Evolutionary conservation across 2,797 vertebrate genomes (phyloP).

Genomic region (Ctenochaetus hawaiiensis): DNA sequence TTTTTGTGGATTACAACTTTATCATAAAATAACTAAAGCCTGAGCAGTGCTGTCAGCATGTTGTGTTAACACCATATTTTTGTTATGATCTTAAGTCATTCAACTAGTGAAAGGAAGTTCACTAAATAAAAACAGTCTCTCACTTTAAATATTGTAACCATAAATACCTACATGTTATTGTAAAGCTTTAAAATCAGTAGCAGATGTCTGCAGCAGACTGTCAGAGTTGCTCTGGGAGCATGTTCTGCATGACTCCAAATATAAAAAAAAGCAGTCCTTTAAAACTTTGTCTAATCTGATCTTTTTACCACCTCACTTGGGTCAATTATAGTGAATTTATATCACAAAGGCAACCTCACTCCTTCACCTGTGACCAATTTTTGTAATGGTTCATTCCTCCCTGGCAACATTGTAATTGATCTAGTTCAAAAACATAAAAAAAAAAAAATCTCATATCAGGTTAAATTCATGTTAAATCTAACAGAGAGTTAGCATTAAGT

Average conservation of each 20-base stretch:
- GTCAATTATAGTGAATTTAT: not conserved
- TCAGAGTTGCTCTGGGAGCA: constrained; percentile 45
- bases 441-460: no score
- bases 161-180: constrained; percentile 27
- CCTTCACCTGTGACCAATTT: not conserved
- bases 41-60: constrained; percentile 13
- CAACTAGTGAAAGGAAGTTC: constrained; percentile 1
- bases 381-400: not conserved
- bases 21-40: constrained; percentile 27
- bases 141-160: constrained; percentile 25
- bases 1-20: not conserved
- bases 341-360: not conserved
- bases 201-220: not conserved
- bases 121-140: constrained; percentile 16
- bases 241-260: constrained; percentile 2
- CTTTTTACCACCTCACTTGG: constrained; percentile 1
- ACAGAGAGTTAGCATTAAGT: constrained; percentile 5
- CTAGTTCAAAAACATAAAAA: no score
- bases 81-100: constrained; percentile 15
- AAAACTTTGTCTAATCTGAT: constrained; percentile 7
- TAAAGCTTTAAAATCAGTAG: constrained; percentile 15
- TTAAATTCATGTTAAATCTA: no score
- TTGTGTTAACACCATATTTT: constrained; percentile 28
- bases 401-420: no score
- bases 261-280: not conserved